Percentiles rank a stretch among this genome's conserved stretches.
phyloP scores from a whole-genome alignment of 2,888 invertebrate species.

The Pedicia rivosa region DNA sequence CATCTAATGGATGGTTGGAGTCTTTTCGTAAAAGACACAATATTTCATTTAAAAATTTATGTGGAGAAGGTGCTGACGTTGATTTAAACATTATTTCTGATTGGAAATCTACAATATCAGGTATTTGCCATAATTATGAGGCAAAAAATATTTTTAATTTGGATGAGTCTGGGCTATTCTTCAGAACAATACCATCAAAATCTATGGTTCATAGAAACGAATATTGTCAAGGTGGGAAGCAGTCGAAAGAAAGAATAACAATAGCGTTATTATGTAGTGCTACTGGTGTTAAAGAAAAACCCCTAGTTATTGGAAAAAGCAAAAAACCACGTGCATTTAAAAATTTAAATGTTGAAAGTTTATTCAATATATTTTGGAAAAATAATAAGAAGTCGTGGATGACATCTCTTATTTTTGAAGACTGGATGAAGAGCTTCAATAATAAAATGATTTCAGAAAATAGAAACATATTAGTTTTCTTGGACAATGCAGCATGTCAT shows the following conservation, averaged over 20 bases:
- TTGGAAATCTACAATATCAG: slow-evolving; percentile 10
- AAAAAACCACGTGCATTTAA: slow-evolving; percentile 20
- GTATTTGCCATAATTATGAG: slow-evolving; percentile 13
- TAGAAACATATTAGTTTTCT: slow-evolving; percentile 17
- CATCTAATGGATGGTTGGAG: slow-evolving; percentile 12
- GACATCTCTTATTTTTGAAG: slow-evolving; percentile 15
- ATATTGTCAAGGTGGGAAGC: slow-evolving; percentile 17
- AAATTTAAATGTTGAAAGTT: slow-evolving; percentile 17
- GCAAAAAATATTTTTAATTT: slow-evolving; percentile 17
- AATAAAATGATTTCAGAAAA: slow-evolving; percentile 13
- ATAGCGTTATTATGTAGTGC: slow-evolving; percentile 19
- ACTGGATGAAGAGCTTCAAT: slow-evolving; percentile 15
- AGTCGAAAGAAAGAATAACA: slow-evolving; percentile 17
- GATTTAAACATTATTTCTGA: not conserved
- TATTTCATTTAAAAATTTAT: slow-evolving; percentile 3
- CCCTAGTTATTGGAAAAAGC: slow-evolving; percentile 19
- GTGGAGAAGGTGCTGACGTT: not conserved
- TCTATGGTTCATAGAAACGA: slow-evolving; percentile 17
- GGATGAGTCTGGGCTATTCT: slow-evolving; percentile 17
- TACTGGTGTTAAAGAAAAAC: slow-evolving; percentile 19
- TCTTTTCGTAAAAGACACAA: slow-evolving; percentile 13
- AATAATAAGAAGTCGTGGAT: slow-evolving; percentile 11
- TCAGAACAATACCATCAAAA: slow-evolving; percentile 15
- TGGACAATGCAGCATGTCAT: slow-evolving; percentile 18
- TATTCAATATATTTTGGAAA: slow-evolving; percentile 15